Base-by-base conservation (phyloP, 1,140 invertebrate genomes). In the Anagrus nilaparvatae region DNA sequence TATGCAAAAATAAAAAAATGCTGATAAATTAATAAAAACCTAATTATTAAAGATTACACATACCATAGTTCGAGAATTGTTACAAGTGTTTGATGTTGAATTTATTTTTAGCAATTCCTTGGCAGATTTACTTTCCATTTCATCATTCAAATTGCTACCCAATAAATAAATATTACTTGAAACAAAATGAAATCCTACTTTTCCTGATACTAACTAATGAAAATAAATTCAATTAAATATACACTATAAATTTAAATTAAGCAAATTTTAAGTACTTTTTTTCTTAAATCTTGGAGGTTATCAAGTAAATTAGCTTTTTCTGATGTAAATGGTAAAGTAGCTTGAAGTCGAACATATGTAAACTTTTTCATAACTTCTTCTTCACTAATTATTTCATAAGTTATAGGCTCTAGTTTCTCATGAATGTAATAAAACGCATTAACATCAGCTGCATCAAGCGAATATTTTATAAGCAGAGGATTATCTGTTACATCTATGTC, bases 401-500 rank as follows among this genome's bases (percentile, higher is more conserved):
- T 66, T 17, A 75, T 73, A 44, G 73, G 65, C 58, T 81, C 74
- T 41, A 85, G 65, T 54, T 79, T 79, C 46, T 81, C 77, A 66
- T 84, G 81, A 12, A 80, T 73, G 44, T 82, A 72, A 55, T 82
- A 76, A 46, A 76, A 76, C 9, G 79, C 71, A 52, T 74, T 66
- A 35, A 84, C 53, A 14, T 72, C 70, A 35, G 67, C 55, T 10
- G 72, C 65, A 44, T 69, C 69, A 17, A 74, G 45, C n/a, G 66
- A 65, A 49, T 71, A 76, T 51, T 74, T 75, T 19, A 84, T 61
- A 43, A 83, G 64, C 28, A 84, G 66, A 20, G 80, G 82, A 65
- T 83, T 84, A 56, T 84, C 81, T 34, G 81, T 84, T 40, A 83
- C 77, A 60, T 84, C 79, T 48, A 84, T 75, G 56, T 80, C 75